Percentiles rank a stretch among this genome's conserved stretches.
phyloP scores from a whole-genome alignment of 2,888 invertebrate species.

The Drosophila seclusa region DNA sequence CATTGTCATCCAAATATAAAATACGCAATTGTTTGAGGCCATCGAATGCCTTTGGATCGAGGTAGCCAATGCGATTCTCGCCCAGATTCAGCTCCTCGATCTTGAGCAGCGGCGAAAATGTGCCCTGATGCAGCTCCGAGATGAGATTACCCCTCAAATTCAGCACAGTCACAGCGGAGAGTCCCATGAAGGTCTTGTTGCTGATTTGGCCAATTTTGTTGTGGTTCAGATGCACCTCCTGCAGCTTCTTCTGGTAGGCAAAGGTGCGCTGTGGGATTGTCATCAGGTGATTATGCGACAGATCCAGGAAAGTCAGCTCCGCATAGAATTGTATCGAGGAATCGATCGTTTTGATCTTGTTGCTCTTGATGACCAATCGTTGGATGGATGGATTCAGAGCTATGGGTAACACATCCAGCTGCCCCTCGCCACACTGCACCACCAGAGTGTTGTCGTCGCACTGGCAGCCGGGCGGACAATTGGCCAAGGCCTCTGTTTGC shows the following conservation, averaged over 20 bases:
- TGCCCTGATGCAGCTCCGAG: slow-evolving; percentile 90
- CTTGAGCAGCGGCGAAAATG: slow-evolving; percentile 90
- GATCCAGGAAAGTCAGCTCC: slow-evolving; percentile 92
- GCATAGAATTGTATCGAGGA: slow-evolving; percentile 95
- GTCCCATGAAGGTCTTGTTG: slow-evolving; percentile 92
- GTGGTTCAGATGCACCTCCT: slow-evolving; percentile 92
- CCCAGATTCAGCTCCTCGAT: slow-evolving; percentile 94
- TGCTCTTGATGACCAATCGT: slow-evolving; percentile 92
- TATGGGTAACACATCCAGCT: slow-evolving; percentile 95
- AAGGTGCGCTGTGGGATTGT: slow-evolving; percentile 93
- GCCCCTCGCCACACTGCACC: slow-evolving; percentile 94
- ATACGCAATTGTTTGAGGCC: slow-evolving; percentile 91
- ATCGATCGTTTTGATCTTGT: slow-evolving; percentile 94
- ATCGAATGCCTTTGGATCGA: slow-evolving; percentile 92
- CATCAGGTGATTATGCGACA: slow-evolving; percentile 93
- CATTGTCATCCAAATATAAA: slow-evolving; percentile 93
- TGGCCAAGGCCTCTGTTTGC: slow-evolving; percentile 85
- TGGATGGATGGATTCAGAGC: slow-evolving; percentile 96
- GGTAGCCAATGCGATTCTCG: slow-evolving; percentile 92
- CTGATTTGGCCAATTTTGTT: slow-evolving; percentile 93
- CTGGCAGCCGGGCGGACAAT: slow-evolving; percentile 93
- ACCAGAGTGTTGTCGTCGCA: slow-evolving; percentile 96
- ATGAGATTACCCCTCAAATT: slow-evolving; percentile 93
- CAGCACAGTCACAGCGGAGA: slow-evolving; percentile 91
- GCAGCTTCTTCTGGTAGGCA: slow-evolving; percentile 92